Conservation (phyloP, 2,113 vertebrate species). For the Gobius niger region DNA sequence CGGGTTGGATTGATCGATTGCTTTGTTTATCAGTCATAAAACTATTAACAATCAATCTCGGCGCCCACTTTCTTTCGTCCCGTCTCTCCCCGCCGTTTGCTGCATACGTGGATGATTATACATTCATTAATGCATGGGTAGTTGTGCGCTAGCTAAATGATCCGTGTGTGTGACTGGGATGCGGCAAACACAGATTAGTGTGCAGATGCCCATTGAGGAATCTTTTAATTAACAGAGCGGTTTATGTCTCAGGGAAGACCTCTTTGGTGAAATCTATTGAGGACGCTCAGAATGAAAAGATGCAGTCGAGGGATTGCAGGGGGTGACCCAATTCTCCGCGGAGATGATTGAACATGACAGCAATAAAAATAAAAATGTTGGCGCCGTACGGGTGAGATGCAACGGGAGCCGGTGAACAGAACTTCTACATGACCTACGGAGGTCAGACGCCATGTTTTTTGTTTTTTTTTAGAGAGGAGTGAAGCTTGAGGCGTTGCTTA, state of each 20-base stretch:
- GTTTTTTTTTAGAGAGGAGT: background rate
- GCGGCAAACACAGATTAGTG: constrained; percentile 58
- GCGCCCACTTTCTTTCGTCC: constrained; percentile 19
- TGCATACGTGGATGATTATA: constrained; percentile 72
- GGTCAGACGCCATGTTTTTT: constrained; percentile 22
- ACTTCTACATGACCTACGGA: constrained; percentile 39
- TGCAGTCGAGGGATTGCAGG: constrained; percentile 23
- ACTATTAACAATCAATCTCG: constrained; percentile 77
- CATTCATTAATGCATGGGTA: constrained; percentile 79
- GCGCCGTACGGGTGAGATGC: constrained; percentile 38
- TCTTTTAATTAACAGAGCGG: constrained; percentile 73
- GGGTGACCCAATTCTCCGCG: constrained; percentile 52
- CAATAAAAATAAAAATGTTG: constrained; percentile 53
- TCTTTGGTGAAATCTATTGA: constrained; percentile 37
- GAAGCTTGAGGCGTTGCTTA: constrained; percentile 7
- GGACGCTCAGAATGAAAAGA: constrained; percentile 36
- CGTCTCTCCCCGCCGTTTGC: constrained; percentile 54
- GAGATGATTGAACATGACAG: constrained; percentile 60
- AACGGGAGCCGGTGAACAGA: constrained; percentile 43
- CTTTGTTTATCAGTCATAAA: constrained; percentile 81
- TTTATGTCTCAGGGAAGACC: constrained; percentile 64
- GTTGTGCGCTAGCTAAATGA: constrained; percentile 75
- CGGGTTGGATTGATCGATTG: constrained; percentile 74
- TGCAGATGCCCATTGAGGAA: constrained; percentile 76
- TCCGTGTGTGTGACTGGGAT: constrained; percentile 63